These are phyloP conservation scores for Lepidochrysops patricia DNA, from an alignment of 2,888 invertebrate genomes.

Conservation along the genomic window DNA sequence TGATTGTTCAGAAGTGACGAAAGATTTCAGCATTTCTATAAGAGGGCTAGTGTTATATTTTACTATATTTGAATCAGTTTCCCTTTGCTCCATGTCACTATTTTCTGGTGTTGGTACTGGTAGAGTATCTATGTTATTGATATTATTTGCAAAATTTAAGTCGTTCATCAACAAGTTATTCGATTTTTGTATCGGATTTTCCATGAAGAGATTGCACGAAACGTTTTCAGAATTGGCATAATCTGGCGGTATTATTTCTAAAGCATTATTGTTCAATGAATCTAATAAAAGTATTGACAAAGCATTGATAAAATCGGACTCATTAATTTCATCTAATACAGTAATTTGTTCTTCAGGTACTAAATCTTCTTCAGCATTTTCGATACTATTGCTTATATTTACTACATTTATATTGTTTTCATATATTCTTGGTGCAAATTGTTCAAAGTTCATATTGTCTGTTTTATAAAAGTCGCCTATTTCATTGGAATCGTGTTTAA, in stretches of 20 bases:
- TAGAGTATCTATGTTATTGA: background rate
- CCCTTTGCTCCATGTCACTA: background rate
- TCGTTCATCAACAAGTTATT: background rate
- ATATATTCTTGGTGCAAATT: background rate
- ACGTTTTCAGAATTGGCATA: background rate
- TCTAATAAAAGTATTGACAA: constrained; percentile 14
- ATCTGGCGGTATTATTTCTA: constrained; percentile 12
- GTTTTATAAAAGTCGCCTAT: background rate
- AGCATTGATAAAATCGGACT: constrained; percentile 15
- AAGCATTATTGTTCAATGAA: constrained; percentile 11
- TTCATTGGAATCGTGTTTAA: background rate
- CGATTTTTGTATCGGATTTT: background rate
- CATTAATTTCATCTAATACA: constrained; percentile 15
- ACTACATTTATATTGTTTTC: background rate
- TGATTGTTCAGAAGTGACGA: background rate
- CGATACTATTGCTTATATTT: background rate
- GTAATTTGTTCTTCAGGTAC: constrained; percentile 10
- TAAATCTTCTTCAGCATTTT: constrained; percentile 6
- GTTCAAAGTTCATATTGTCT: background rate
- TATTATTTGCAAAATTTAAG: background rate
- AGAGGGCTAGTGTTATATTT: background rate
- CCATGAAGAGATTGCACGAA: background rate
- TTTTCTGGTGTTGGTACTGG: background rate
- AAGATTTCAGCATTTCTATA: background rate
- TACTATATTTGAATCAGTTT: background rate